Evolutionary conservation across 92 coral and sea anemone genomes (phyloP).

Genomic region (Porites rus): DNA sequence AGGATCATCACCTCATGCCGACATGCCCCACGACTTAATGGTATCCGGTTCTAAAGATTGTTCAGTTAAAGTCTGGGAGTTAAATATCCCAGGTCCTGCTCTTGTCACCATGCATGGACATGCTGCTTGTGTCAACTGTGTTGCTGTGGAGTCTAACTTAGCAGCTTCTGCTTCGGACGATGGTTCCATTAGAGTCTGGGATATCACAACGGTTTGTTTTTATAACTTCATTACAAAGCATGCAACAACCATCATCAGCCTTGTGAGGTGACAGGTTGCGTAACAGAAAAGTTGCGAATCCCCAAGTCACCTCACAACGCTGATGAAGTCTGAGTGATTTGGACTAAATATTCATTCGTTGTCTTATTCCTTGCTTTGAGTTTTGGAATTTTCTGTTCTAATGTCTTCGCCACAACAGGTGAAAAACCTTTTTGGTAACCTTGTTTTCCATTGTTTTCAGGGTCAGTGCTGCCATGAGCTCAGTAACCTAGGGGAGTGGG

Average conservation of each 20-base stretch:
- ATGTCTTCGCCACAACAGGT: not conserved
- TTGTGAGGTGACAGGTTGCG: too few relatives aligned
- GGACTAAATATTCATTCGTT: too few relatives aligned
- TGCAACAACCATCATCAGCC: not conserved
- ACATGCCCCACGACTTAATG: constrained; percentile 75
- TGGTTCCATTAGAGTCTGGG: constrained; percentile 77
- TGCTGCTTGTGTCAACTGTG: constrained; percentile 67
- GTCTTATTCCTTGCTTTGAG: too few relatives aligned
- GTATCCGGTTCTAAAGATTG: constrained; percentile 85
- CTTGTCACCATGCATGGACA: constrained; percentile 65
- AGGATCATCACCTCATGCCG: constrained; percentile 56
- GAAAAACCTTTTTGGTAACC: too few relatives aligned
- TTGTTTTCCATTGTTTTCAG: not conserved
- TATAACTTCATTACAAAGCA: too few relatives aligned
- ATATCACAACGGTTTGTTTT: constrained; percentile 59
- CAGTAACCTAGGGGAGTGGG: constrained; percentile 61
- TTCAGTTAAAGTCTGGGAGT: constrained; percentile 83
- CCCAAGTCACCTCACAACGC: too few relatives aligned
- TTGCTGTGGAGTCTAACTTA: constrained; percentile 62
- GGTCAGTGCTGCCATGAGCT: constrained; percentile 22
- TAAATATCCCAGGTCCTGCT: constrained; percentile 20
- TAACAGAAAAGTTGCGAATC: too few relatives aligned
- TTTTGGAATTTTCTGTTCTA: not conserved
- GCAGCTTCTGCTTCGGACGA: constrained; percentile 78
- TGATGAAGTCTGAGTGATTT: too few relatives aligned